A percentile compares a stretch with the other conserved stretches of the same genome.
Conservation (phyloP, 2,888 invertebrate genomes). For the Lamproptera curius region DNA sequence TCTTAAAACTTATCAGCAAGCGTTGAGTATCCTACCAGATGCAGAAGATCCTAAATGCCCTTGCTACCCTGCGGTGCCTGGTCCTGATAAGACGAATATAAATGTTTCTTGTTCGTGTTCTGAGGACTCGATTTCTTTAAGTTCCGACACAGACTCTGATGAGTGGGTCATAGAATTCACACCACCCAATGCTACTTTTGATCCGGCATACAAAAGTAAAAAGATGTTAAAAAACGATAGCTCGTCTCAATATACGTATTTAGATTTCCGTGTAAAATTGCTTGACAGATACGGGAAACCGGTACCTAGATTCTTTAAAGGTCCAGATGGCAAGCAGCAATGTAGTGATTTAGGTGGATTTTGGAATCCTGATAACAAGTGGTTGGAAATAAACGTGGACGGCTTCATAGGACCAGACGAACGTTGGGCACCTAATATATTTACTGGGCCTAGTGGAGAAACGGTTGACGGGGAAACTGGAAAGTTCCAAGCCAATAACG, state of each 20-base stretch:
- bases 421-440: conserved; percentile 58
- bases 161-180: conserved; percentile 72
- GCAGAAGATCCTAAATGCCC: conserved; percentile 55
- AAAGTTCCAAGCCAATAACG: conserved; percentile 52
- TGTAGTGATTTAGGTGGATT: conserved; percentile 72
- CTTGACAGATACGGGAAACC: conserved; percentile 57
- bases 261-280: conserved; percentile 62
- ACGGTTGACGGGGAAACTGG: conserved; percentile 52
- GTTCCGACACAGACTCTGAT: conserved; percentile 62
- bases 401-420: conserved; percentile 60
- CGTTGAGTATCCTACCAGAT: conserved; percentile 55
- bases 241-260: conserved; percentile 54
- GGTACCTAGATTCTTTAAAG: conserved; percentile 61
- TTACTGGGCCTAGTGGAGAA: conserved; percentile 58
- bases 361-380: conserved; percentile 57
- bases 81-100: conserved; percentile 40
- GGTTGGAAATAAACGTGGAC: conserved; percentile 63
- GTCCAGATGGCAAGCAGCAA: conserved; percentile 60
- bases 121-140: conserved; percentile 43
- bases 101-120: conserved; percentile 64
- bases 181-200: conserved; percentile 59
- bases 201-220: conserved; percentile 49
- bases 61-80: conserved; percentile 53
- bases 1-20: conserved; percentile 66
- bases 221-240: conserved; percentile 44